phyloP scores from a whole-genome alignment of 2,797 vertebrate species.

The Microtus obscurus region DNA sequence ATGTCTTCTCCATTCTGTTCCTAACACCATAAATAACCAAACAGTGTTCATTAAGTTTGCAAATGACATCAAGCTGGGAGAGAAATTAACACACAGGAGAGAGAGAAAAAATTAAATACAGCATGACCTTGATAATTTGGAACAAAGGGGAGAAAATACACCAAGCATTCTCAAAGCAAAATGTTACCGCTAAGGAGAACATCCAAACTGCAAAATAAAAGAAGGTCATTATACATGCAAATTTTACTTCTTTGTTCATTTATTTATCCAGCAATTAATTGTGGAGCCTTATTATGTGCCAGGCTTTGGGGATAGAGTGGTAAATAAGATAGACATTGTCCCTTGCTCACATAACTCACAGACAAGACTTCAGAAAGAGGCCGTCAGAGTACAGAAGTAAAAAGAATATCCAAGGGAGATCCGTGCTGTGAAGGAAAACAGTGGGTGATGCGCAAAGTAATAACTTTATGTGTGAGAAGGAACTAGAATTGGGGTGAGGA shows the following conservation, averaged over 20 bases:
- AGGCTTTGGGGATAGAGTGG: background rate
- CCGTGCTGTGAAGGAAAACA: background rate
- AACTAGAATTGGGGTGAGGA: background rate
- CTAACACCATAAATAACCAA: slow-evolving; percentile 65
- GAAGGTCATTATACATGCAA: slow-evolving; percentile 10
- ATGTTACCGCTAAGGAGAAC: slow-evolving; percentile 37
- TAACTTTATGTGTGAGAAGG: background rate
- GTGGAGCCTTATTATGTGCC: background rate
- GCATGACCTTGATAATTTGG: slow-evolving; percentile 70
- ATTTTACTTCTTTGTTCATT: slow-evolving; percentile 47
- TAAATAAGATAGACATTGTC: background rate
- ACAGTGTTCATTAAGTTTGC: slow-evolving; percentile 69
- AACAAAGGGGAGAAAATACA: slow-evolving; percentile 67
- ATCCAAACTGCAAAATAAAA: slow-evolving; percentile 67
- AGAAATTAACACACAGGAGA: slow-evolving; percentile 61
- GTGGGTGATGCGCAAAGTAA: background rate
- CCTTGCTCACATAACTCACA: background rate
- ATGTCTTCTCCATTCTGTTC: slow-evolving; percentile 56
- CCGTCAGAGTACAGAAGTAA: slow-evolving; percentile 39
- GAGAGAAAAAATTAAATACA: slow-evolving; percentile 14
- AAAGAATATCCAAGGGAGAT: background rate
- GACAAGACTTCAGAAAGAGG: background rate
- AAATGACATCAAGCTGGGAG: slow-evolving; percentile 65
- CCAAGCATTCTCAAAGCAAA: slow-evolving; percentile 55
- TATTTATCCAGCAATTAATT: slow-evolving; percentile 56